A percentile compares a stretch with the other conserved stretches of the same genome.
These are phyloP conservation scores for Cavia aperea DNA, from an alignment of 2,113 vertebrate species.

Conservation along the genomic window DNA sequence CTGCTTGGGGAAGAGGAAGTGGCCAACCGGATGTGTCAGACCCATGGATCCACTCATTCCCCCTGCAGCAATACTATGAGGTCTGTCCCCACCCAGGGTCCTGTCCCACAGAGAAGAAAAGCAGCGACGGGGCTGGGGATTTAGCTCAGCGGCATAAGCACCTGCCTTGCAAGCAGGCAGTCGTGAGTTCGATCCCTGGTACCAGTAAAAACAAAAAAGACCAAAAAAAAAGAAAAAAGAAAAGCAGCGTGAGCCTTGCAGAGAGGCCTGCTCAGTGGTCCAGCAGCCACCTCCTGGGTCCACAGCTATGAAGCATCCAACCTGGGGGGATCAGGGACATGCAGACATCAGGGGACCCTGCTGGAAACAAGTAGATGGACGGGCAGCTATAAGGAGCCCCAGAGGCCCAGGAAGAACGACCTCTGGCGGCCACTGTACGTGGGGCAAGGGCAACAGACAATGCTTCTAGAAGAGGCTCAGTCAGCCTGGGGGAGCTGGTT, in stretches of 20 bases:
- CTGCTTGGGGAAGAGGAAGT: not conserved
- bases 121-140: not conserved
- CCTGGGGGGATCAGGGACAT: not conserved
- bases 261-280: not conserved
- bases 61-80: not conserved
- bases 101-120: not conserved
- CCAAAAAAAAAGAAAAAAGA: not conserved
- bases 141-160: no score
- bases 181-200: no score
- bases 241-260: not conserved
- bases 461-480: not conserved
- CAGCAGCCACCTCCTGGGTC: not conserved
- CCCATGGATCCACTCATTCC: not conserved
- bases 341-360: not conserved
- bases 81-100: not conserved
- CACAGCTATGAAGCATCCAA: not conserved
- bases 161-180: no score
- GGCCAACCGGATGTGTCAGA: not conserved
- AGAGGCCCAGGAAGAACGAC: constrained; percentile 9
- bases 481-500: not conserved
- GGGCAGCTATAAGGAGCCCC: not conserved
- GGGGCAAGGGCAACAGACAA: not conserved
- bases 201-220: no score
- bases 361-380: not conserved
- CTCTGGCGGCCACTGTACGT: not conserved